These are phyloP conservation scores for Zaprionus camerounensis DNA, from an alignment of 1,140 invertebrate species.

Conservation along the genomic window DNA sequence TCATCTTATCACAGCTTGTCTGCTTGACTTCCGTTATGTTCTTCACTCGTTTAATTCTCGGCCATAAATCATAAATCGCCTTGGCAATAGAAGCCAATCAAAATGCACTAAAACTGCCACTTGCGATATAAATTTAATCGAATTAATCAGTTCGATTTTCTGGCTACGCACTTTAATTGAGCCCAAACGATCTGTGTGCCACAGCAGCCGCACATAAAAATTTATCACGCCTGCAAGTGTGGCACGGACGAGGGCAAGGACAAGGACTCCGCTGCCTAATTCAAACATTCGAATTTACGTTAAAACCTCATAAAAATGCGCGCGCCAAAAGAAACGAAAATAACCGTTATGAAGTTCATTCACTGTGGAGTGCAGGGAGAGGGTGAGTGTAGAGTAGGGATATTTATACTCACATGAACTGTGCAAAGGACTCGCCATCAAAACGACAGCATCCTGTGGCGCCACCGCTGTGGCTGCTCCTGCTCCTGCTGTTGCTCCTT, in stretches of 20 bases:
- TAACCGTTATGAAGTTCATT: conserved; percentile 57
- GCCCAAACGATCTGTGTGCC: neutral
- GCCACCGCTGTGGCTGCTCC: neutral
- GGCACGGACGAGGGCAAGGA: conserved; percentile 8
- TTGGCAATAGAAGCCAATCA: neutral
- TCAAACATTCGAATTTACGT: conserved; percentile 60
- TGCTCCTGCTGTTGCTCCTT: conserved; percentile 16
- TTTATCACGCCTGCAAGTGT: conserved; percentile 57
- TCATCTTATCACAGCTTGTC: neutral
- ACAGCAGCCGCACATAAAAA: conserved; percentile 62
- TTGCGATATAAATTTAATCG: conserved; percentile 16
- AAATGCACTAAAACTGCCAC: conserved; percentile 15
- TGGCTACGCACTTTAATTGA: conserved; percentile 52
- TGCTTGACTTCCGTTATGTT: neutral
- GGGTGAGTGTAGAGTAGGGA: neutral
- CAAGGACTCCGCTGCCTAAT: conserved; percentile 43
- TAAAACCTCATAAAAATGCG: conserved; percentile 68
- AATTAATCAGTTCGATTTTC: conserved; percentile 60
- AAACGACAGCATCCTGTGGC: conserved; percentile 44
- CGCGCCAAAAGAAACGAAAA: conserved; percentile 26
- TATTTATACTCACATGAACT: conserved; percentile 54
- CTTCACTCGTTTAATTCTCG: neutral
- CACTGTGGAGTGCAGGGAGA: conserved; percentile 11
- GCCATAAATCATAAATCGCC: neutral
- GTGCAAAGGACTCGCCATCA: conserved; percentile 45